These are phyloP conservation scores for Barbus barbus DNA, from an alignment of 2,113 vertebrate species.

Conservation along the genomic window DNA sequence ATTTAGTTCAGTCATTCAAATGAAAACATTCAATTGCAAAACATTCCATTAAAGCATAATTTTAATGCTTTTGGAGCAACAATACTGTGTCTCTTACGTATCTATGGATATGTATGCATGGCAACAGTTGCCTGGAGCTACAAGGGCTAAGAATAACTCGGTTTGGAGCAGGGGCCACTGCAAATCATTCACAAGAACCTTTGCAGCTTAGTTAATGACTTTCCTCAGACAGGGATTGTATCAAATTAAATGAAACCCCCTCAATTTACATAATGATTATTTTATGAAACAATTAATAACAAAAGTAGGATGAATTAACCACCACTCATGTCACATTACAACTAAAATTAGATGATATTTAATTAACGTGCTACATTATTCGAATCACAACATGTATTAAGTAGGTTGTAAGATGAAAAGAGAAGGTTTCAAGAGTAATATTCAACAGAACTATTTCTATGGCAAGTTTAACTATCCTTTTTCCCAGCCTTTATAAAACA, in stretches of 20 bases:
- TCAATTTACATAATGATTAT: slow-evolving; percentile 71
- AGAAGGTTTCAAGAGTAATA: neutral
- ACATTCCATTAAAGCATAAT: neutral
- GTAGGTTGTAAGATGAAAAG: neutral
- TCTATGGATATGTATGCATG: slow-evolving; percentile 79
- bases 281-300: slow-evolving; percentile 67
- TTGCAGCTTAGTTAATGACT: slow-evolving; percentile 71
- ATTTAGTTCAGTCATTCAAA: neutral
- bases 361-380: slow-evolving; percentile 45
- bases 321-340: slow-evolving; percentile 47
- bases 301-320: slow-evolving; percentile 67
- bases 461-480: neutral
- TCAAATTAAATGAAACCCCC: slow-evolving; percentile 64
- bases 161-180: slow-evolving; percentile 69
- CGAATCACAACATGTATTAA: slow-evolving; percentile 21
- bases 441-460: neutral
- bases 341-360: slow-evolving; percentile 40
- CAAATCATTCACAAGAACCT: slow-evolving; percentile 78
- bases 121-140: slow-evolving; percentile 83
- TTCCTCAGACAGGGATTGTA: slow-evolving; percentile 56
- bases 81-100: slow-evolving; percentile 64
- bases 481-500: no score
- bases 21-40: neutral
- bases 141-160: slow-evolving; percentile 83
- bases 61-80: slow-evolving; percentile 48